phyloP scores from a whole-genome alignment of 2,888 invertebrate genomes.

The Athalia rosae region DNA sequence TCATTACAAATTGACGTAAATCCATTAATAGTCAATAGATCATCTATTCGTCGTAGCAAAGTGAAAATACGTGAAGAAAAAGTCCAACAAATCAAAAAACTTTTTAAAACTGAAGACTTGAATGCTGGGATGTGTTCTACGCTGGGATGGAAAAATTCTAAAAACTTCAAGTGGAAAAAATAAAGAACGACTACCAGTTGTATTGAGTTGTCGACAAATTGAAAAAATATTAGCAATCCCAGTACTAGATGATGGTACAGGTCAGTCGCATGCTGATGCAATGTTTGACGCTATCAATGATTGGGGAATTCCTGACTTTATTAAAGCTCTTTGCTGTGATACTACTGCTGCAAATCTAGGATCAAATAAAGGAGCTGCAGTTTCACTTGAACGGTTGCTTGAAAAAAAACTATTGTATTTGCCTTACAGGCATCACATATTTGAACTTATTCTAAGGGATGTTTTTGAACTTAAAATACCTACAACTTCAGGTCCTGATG shows the following conservation, averaged over 20 bases:
- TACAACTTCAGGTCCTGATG: neutral
- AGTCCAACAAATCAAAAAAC: neutral
- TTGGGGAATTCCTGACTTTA: neutral
- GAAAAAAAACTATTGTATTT: too few relatives aligned
- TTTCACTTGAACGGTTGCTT: neutral
- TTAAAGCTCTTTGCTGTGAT: constrained; percentile 6
- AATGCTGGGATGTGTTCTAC: constrained; percentile 19
- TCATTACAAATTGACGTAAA: neutral
- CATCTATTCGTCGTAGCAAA: neutral
- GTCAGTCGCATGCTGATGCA: neutral
- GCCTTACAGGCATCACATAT: neutral
- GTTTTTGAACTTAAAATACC: constrained; percentile 4
- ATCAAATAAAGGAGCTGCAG: neutral
- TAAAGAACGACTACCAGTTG: neutral
- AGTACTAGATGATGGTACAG: constrained; percentile 1
- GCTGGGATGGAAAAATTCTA: constrained; percentile 12
- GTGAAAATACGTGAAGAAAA: constrained; percentile 9
- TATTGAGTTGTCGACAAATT: neutral
- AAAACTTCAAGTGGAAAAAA: neutral
- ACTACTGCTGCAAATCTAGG: constrained; percentile 5
- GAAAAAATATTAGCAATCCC: constrained; percentile 9
- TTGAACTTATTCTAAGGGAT: neutral
- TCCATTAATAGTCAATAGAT: neutral
- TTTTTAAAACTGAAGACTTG: constrained; percentile 29
- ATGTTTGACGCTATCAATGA: neutral